phyloP scores from a whole-genome alignment of 2,888 invertebrate species.

The Pandemis cinnamomeana region DNA sequence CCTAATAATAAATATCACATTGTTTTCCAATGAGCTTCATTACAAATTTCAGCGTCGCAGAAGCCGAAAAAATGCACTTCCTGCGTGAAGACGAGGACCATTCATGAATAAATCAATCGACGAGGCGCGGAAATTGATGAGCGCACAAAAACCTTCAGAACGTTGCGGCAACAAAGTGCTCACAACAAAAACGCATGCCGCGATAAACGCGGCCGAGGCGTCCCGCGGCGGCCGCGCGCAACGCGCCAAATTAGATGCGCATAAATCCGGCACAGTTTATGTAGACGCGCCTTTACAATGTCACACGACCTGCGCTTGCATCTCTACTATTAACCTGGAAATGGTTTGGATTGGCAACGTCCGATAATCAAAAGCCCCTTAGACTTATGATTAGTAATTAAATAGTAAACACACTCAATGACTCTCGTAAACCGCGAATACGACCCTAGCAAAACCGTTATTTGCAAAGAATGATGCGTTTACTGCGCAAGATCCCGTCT shows the following conservation, averaged over 20 bases:
- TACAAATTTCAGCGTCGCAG: constrained; percentile 78
- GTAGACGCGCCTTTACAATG: constrained; percentile 41
- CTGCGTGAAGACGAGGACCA: constrained; percentile 76
- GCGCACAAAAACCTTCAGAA: constrained; percentile 76
- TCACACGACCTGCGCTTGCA: constrained; percentile 15
- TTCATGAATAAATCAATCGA: constrained; percentile 83
- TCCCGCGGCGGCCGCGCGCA: constrained; percentile 63
- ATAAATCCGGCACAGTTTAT: constrained; percentile 66
- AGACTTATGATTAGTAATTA: constrained; percentile 22
- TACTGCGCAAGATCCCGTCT: constrained; percentile 43
- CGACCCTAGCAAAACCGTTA: constrained; percentile 37
- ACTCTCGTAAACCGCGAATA: constrained; percentile 13
- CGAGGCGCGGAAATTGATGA: constrained; percentile 84
- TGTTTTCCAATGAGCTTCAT: constrained; percentile 81
- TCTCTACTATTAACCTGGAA: neutral
- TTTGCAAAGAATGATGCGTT: constrained; percentile 44
- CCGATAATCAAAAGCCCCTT: constrained; percentile 18
- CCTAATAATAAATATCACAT: constrained; percentile 76
- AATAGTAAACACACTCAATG: constrained; percentile 19
- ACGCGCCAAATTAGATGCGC: constrained; percentile 79
- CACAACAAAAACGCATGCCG: constrained; percentile 75
- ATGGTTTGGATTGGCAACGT: neutral
- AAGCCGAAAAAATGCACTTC: constrained; percentile 79
- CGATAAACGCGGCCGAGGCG: constrained; percentile 60
- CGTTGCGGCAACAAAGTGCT: constrained; percentile 80